A percentile compares a stretch with the other conserved stretches of the same genome.
These are phyloP conservation scores for Lamellibrachia luymesi DNA, from an alignment of 1,140 invertebrate species.

Conservation along the genomic window DNA sequence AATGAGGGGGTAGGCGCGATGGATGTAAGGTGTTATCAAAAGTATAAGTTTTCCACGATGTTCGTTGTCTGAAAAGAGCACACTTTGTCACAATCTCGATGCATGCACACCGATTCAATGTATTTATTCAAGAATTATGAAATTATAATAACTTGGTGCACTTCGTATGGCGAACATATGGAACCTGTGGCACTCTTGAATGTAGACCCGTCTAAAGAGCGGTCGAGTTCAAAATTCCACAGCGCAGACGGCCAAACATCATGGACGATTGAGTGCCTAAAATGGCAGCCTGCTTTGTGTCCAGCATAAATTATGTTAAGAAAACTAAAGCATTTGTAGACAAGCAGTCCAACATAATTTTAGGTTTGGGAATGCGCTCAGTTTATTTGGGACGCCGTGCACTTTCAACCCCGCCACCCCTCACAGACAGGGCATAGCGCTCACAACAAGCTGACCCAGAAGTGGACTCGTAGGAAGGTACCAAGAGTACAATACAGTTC, in stretches of 20 bases:
- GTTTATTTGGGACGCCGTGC: not conserved
- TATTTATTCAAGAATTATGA: not conserved
- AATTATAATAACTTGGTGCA: not conserved
- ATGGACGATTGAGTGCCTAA: not conserved
- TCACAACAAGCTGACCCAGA: not conserved
- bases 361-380: not conserved
- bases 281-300: not conserved
- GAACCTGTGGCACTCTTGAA: not conserved
- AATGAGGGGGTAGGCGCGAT: not conserved
- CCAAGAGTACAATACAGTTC: not conserved
- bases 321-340: not conserved
- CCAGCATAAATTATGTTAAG: not conserved
- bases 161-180: not conserved
- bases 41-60: not conserved
- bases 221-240: not conserved
- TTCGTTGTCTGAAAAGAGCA: not conserved
- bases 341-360: not conserved
- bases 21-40: not conserved
- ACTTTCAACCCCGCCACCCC: conserved; percentile 2
- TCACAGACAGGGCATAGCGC: not conserved
- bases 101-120: not conserved
- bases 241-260: not conserved
- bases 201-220: not conserved
- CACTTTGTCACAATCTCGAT: not conserved
- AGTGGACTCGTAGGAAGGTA: not conserved